These are phyloP conservation scores for Paratilapia polleni DNA, from an alignment of 2,113 vertebrate genomes.

Conservation along the genomic window DNA sequence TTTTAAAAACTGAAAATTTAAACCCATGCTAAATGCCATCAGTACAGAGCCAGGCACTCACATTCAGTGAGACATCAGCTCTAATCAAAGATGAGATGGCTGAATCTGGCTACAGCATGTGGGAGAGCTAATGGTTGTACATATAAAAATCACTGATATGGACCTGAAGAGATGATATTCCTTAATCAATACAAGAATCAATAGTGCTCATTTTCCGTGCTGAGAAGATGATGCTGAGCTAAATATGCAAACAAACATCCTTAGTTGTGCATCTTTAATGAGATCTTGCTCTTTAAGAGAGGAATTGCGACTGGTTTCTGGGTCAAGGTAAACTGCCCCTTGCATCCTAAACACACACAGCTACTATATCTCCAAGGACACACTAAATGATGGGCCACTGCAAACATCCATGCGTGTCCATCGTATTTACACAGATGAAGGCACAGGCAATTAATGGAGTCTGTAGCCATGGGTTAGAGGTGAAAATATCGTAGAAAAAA, in stretches of 20 bases:
- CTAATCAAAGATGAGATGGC: background rate
- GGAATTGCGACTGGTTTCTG: slow-evolving; percentile 5
- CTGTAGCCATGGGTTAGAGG: background rate
- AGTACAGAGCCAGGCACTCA: background rate
- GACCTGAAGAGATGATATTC: background rate
- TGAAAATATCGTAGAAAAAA: slow-evolving; percentile 7
- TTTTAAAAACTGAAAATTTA: background rate
- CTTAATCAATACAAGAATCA: slow-evolving; percentile 20
- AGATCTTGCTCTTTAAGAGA: background rate
- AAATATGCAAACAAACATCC: background rate
- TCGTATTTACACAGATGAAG: slow-evolving; percentile 35
- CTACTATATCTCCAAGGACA: background rate
- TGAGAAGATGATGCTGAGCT: background rate
- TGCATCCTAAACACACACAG: background rate
- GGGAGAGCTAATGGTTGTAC: background rate
- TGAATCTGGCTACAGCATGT: background rate
- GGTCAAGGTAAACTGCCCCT: background rate
- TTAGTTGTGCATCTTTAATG: background rate
- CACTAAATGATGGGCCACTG: background rate
- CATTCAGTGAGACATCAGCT: background rate
- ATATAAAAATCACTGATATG: background rate
- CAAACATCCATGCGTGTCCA: slow-evolving; percentile 28
- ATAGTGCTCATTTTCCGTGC: background rate
- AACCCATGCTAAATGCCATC: background rate
- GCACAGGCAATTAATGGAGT: slow-evolving; percentile 13